Evolutionary conservation across 1,140 invertebrate genomes (phyloP).

Genomic region (Pachyrhynchus sulphureomaculatus): DNA sequence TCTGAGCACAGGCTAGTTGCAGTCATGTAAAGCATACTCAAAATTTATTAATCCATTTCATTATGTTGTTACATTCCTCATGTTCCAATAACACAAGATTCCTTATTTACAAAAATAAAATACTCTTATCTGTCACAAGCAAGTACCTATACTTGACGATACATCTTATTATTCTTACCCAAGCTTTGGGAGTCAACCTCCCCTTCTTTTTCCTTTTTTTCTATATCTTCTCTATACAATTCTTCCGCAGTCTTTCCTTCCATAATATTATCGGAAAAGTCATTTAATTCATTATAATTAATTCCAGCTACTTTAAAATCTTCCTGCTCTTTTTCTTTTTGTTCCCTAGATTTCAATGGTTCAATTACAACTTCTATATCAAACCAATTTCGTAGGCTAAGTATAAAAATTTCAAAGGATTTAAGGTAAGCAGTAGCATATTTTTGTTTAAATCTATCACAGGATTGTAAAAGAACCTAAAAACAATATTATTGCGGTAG

Average conservation of each 20-base stretch:
- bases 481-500: conserved; percentile 23
- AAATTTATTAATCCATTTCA: too few species aligned
- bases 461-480: conserved; percentile 61
- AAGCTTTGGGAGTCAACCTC: too few species aligned
- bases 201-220: conserved; percentile 45
- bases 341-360: conserved; percentile 38
- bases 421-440: conserved; percentile 60
- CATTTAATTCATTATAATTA: conserved; percentile 39
- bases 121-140: too few species aligned
- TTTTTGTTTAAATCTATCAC: conserved; percentile 57
- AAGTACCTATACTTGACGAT: too few species aligned
- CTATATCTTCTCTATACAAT: conserved; percentile 58
- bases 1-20: too few species aligned
- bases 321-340: conserved; percentile 39
- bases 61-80: too few species aligned
- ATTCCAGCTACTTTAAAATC: conserved; percentile 37
- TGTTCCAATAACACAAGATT: too few species aligned
- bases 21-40: too few species aligned
- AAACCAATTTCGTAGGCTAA: conserved; percentile 58
- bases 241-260: conserved; percentile 55
- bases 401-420: conserved; percentile 64
- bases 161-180: too few species aligned
- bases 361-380: conserved; percentile 31
- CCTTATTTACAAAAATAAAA: too few species aligned
- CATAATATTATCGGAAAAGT: conserved; percentile 49